Percentiles rank a stretch among this genome's conserved stretches.
These are phyloP conservation scores for Microcebus jonahi DNA, from an alignment of 2,113 vertebrate species.

Conservation along the genomic window DNA sequence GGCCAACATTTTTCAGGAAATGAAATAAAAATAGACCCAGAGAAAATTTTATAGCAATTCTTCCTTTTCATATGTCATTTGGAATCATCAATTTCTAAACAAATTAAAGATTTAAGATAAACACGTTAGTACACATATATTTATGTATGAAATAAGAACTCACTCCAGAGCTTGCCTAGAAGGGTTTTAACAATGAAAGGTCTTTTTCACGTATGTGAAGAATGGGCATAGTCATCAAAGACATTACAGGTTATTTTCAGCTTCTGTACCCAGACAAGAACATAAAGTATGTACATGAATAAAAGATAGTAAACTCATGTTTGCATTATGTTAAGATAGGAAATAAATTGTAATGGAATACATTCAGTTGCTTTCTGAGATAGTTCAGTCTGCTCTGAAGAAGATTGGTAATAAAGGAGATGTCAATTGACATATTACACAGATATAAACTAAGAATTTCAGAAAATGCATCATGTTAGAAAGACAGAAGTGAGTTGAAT, in stretches of 20 bases:
- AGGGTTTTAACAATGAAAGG: not conserved
- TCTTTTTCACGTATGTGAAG: not conserved
- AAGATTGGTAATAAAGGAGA: not conserved
- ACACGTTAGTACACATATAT: not conserved
- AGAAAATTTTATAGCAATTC: slow-evolving; percentile 18
- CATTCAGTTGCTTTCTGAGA: not conserved
- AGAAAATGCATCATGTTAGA: not conserved
- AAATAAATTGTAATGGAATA: slow-evolving; percentile 3
- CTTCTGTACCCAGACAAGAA: not conserved
- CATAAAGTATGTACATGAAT: not conserved
- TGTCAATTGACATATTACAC: no score
- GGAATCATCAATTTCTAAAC: not conserved
- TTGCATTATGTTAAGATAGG: not conserved
- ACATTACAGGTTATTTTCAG: not conserved
- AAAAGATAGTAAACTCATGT: not conserved
- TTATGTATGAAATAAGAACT: not conserved
- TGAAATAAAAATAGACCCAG: slow-evolving; percentile 25
- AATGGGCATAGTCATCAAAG: not conserved
- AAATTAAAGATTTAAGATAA: slow-evolving; percentile 33
- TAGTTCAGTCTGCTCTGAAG: no score
- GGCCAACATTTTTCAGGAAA: not conserved
- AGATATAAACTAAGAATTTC: not conserved
- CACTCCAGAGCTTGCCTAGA: not conserved
- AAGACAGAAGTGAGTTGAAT: not conserved
- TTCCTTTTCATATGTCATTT: not conserved